Percentiles rank a stretch among this genome's conserved stretches.
Evolutionary conservation across 2,888 invertebrate species (phyloP).

Genomic region (Nineta flava): DNA sequence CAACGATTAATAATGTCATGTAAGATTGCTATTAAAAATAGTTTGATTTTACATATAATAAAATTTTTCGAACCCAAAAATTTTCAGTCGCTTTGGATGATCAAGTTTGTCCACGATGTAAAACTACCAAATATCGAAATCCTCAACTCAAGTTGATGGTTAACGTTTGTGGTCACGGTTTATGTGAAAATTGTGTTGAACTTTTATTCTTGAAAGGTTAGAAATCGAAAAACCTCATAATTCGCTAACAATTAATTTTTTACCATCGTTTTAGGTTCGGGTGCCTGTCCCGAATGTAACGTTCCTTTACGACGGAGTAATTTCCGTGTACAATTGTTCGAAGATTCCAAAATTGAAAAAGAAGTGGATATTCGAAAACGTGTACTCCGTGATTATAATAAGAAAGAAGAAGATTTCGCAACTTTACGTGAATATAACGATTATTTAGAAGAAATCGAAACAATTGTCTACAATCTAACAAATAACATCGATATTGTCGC

Average conservation of each 20-base stretch:
- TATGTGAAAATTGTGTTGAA: conserved; percentile 97
- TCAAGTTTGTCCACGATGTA: conserved; percentile 86
- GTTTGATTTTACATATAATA: no score
- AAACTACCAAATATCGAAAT: conserved; percentile 93
- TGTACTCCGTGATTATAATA: conserved; percentile 81
- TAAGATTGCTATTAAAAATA: no score
- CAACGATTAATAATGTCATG: no score
- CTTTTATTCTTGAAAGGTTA: conserved; percentile 86
- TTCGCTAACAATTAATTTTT: neutral
- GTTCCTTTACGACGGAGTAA: conserved; percentile 75
- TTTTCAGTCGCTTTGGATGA: conserved; percentile 47
- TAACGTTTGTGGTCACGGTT: conserved; percentile 92
- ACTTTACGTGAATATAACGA: conserved; percentile 79
- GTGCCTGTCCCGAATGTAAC: conserved; percentile 87
- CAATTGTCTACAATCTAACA: conserved; percentile 75
- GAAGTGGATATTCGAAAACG: conserved; percentile 89
- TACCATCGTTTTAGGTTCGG: conserved; percentile 50
- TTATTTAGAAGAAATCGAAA: conserved; percentile 91
- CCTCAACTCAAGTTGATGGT: conserved; percentile 94
- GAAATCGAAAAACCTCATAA: conserved; percentile 1
- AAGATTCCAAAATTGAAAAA: conserved; percentile 92
- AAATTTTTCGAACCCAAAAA: neutral
- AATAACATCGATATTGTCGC: conserved; percentile 79
- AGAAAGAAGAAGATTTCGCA: conserved; percentile 86
- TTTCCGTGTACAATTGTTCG: conserved; percentile 89